Conservation (phyloP, 2,888 invertebrate species). For the Chrysolina haemoptera region DNA sequence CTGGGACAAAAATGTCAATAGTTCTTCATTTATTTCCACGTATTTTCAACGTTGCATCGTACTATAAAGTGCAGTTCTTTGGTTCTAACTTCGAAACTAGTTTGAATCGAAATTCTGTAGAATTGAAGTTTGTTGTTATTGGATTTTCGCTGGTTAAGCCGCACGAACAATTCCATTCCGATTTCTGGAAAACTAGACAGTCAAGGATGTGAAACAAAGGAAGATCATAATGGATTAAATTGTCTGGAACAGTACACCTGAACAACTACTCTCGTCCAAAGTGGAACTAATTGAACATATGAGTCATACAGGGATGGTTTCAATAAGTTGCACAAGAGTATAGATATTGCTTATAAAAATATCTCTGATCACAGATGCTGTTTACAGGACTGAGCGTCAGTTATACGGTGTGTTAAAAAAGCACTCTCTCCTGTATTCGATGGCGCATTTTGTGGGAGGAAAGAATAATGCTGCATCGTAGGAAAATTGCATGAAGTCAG, state of each 20-base stretch:
- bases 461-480: too few species aligned
- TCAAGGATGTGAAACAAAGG: slow-evolving; percentile 20
- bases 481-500: too few species aligned
- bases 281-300: slow-evolving; percentile 10
- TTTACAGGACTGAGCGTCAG: neutral
- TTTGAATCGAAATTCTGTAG: slow-evolving; percentile 5
- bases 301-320: slow-evolving; percentile 1
- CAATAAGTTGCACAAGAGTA: neutral
- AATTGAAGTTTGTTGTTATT: slow-evolving; percentile 16
- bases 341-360: neutral
- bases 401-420: too few species aligned
- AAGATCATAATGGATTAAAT: slow-evolving; percentile 18
- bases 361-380: neutral
- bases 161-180: slow-evolving; percentile 4
- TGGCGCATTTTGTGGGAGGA: too few species aligned
- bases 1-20: too few species aligned
- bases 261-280: slow-evolving; percentile 7
- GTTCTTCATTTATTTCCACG: too few species aligned
- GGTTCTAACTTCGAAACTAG: neutral
- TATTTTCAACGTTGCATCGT: neutral
- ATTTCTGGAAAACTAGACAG: slow-evolving; percentile 11
- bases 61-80: neutral
- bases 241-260: slow-evolving; percentile 23
- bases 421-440: too few species aligned
- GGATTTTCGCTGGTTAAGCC: neutral